These are phyloP conservation scores for Myotis vivesi DNA, from an alignment of 2,797 vertebrate species.

Conservation along the genomic window DNA sequence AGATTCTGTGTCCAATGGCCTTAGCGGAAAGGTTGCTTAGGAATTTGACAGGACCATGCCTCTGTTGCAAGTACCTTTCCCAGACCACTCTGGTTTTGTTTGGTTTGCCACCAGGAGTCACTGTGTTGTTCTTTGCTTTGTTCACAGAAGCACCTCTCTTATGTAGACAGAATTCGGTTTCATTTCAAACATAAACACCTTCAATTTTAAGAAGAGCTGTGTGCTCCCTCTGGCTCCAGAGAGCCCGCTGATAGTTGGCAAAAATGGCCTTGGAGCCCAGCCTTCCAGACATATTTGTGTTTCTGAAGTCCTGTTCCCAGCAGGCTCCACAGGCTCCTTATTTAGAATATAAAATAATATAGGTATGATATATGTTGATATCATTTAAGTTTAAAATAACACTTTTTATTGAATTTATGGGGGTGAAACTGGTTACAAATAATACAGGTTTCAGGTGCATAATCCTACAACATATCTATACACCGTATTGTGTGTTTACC, in stretches of 20 bases:
- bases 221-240: background rate
- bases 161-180: background rate
- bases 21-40: background rate
- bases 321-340: background rate
- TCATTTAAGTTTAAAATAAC: background rate
- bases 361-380: background rate
- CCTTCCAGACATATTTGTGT: background rate
- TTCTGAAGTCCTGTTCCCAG: background rate
- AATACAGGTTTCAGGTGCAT: background rate
- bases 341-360: background rate
- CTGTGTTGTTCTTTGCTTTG: background rate
- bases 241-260: background rate
- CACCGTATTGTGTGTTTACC: background rate
- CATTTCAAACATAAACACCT: background rate
- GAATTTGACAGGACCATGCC: background rate
- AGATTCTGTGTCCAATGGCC: background rate
- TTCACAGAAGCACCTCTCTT: background rate
- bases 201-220: background rate
- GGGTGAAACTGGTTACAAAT: background rate
- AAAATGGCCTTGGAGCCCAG: background rate
- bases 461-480: background rate
- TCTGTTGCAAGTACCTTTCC: background rate
- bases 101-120: background rate
- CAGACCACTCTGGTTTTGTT: background rate
- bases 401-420: background rate